Conservation (phyloP, 2,797 vertebrate species). For the Xerus rutilus region DNA sequence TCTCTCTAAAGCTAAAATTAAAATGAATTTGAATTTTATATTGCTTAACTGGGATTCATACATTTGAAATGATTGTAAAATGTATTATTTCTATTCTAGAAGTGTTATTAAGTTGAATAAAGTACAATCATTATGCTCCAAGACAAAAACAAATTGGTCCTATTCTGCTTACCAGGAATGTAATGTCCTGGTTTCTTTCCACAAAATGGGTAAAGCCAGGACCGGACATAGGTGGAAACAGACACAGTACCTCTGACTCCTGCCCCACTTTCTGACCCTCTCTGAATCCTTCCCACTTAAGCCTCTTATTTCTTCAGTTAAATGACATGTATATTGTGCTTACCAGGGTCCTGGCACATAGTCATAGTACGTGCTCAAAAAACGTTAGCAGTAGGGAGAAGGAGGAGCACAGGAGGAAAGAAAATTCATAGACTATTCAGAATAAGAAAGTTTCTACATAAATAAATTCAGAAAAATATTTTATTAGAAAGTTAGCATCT, state of each 20-base stretch:
- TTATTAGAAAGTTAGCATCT: not conserved
- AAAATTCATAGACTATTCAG: not conserved
- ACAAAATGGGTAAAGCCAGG: not conserved
- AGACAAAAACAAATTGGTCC: conserved; percentile 8
- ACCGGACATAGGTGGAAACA: not conserved
- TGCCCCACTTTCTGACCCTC: rapidly evolving
- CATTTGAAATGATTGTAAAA: not conserved
- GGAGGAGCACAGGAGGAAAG: not conserved
- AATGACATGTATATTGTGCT: not conserved
- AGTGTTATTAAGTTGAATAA: not conserved
- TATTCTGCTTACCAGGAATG: not conserved
- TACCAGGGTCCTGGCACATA: not conserved
- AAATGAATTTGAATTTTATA: not conserved
- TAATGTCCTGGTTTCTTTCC: not conserved
- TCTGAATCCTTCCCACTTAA: not conserved
- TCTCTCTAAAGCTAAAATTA: not conserved
- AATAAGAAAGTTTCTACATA: not conserved
- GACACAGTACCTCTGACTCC: not conserved
- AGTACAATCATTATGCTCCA: not conserved
- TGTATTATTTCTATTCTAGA: not conserved
- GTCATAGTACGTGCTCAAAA: not conserved
- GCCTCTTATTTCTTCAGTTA: not conserved
- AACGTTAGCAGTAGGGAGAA: not conserved
- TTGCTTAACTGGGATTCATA: not conserved
- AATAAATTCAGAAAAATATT: not conserved